These are phyloP conservation scores for Jaculus jaculus DNA, from an alignment of 2,113 vertebrate genomes.

Conservation along the genomic window DNA sequence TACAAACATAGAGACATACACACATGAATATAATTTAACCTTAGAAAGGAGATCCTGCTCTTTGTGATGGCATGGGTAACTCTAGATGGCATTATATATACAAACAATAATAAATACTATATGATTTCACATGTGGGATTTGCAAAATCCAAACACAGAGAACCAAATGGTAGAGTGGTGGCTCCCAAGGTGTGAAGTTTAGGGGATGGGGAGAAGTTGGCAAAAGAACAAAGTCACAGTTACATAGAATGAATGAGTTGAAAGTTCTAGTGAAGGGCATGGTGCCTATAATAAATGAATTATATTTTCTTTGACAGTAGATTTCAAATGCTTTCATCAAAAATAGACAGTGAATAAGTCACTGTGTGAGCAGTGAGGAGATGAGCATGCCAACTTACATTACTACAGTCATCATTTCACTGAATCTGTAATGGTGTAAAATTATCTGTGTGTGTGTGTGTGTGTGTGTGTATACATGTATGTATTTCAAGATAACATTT, in stretches of 20 bases:
- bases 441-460: too few species aligned
- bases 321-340: neutral
- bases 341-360: neutral
- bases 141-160: neutral
- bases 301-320: neutral
- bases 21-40: neutral
- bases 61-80: neutral
- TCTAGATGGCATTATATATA: neutral
- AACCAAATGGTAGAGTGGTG: neutral
- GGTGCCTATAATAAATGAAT: neutral
- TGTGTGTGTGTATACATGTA: too few species aligned
- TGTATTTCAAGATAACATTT: neutral
- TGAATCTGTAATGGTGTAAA: neutral
- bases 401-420: neutral
- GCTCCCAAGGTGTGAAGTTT: too few species aligned
- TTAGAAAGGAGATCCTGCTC: neutral
- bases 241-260: neutral
- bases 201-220: rapidly evolving
- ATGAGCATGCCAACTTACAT: neutral
- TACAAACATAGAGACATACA: neutral
- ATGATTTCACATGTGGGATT: neutral
- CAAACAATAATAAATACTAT: neutral
- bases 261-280: neutral
- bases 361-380: neutral
- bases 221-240: neutral